phyloP scores from a whole-genome alignment of 1,140 invertebrate genomes.

The Samia ricini region DNA sequence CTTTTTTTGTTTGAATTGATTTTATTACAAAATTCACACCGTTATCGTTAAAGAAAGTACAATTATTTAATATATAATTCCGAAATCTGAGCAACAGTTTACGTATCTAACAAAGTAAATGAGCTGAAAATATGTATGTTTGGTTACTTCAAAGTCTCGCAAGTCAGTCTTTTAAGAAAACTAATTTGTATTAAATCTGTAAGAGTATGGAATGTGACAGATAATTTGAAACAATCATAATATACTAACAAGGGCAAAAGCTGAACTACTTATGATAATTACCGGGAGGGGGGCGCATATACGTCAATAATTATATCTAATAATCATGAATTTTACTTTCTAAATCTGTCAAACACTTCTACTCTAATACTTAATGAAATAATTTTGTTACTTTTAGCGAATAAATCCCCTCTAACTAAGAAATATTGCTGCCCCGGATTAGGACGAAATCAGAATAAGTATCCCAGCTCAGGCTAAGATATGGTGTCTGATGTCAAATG shows the following conservation, averaged over 20 bases:
- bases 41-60: constrained; percentile 17
- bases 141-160: constrained; percentile 53
- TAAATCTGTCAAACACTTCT: constrained; percentile 48
- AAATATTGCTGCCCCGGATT: constrained; percentile 66
- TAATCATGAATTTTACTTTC: constrained; percentile 16
- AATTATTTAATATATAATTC: constrained; percentile 33
- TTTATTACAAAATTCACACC: constrained; percentile 30
- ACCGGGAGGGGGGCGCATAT: constrained; percentile 57
- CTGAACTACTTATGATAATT: constrained; percentile 29
- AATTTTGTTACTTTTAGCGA: constrained; percentile 55
- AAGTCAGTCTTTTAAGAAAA: constrained; percentile 69
- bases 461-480: constrained; percentile 32
- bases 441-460: constrained; percentile 62
- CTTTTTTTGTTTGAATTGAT: constrained; percentile 30
- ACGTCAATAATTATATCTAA: constrained; percentile 3
- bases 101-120: constrained; percentile 51
- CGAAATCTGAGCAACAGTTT: constrained; percentile 64
- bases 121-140: constrained; percentile 47
- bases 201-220: constrained; percentile 60
- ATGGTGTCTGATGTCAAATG: constrained; percentile 32
- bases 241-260: constrained; percentile 15
- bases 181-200: constrained; percentile 57
- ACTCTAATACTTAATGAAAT: constrained; percentile 46
- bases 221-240: constrained; percentile 28
- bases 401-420: constrained; percentile 50